Percentiles rank a stretch among this genome's conserved stretches.
Conservation (phyloP, 2,888 invertebrate species). For the Drosophila phalerata region DNA sequence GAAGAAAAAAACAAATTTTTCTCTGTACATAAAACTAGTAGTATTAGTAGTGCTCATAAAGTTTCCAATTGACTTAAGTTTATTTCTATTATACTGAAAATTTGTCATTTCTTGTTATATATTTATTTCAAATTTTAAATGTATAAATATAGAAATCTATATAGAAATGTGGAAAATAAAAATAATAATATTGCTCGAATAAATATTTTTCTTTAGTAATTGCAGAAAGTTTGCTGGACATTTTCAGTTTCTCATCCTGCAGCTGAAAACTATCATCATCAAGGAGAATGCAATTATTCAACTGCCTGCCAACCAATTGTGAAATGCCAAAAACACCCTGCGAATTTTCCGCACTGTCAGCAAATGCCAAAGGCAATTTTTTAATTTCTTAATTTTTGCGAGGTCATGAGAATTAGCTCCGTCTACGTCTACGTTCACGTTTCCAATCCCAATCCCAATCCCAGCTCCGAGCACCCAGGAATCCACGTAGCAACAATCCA, state of each 20-base stretch:
- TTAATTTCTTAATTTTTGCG: slow-evolving; percentile 83
- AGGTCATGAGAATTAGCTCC: slow-evolving; percentile 78
- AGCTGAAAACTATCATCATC: slow-evolving; percentile 31
- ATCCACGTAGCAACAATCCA: slow-evolving; percentile 15
- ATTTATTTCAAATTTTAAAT: no score
- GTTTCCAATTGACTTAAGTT: no score
- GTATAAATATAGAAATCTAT: no score
- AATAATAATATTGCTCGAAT: no score
- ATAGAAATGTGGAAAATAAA: no score
- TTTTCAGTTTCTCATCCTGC: background rate
- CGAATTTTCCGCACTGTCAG: slow-evolving; percentile 75
- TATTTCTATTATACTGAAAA: no score
- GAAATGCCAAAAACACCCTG: slow-evolving; percentile 76
- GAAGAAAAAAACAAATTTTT: no score
- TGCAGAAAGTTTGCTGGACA: background rate
- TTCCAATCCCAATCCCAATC: background rate
- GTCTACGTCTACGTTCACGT: slow-evolving; percentile 35
- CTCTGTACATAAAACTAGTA: no score
- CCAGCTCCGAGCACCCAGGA: background rate
- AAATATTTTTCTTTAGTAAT: no score
- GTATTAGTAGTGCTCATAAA: no score
- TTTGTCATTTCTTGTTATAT: no score
- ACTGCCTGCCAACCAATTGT: slow-evolving; percentile 62
- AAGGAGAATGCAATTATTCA: slow-evolving; percentile 74
- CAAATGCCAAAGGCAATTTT: slow-evolving; percentile 74